Percentiles rank a stretch among this genome's conserved stretches.
Conservation (phyloP, 2,888 invertebrate genomes). For the Andricus quercusramuli region DNA sequence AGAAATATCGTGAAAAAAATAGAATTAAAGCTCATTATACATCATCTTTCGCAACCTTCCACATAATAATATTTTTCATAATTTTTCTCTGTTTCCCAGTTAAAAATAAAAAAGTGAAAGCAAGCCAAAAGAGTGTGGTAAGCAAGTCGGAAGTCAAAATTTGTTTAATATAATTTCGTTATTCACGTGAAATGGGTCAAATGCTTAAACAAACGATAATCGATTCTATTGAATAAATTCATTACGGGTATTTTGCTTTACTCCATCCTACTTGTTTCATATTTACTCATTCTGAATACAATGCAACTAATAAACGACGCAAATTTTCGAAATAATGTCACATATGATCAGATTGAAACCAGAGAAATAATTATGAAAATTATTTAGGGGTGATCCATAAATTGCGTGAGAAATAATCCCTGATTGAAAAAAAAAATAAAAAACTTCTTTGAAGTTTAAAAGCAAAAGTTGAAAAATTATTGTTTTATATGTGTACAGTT, state of each 20-base stretch:
- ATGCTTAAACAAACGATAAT: conserved; percentile 10
- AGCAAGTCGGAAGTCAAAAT: conserved; percentile 8
- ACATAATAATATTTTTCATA: no score
- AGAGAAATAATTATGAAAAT: background rate
- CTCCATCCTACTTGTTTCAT: background rate
- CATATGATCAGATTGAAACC: background rate
- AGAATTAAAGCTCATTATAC: no score
- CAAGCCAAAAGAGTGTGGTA: no score
- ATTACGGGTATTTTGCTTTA: background rate
- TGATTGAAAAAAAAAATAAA: no score
- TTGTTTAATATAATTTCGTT: background rate
- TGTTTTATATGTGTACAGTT: no score
- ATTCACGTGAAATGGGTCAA: conserved; percentile 3
- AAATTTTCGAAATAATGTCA: background rate
- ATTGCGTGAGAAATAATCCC: no score
- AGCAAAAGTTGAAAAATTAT: no score
- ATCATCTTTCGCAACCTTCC: no score
- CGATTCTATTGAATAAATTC: background rate
- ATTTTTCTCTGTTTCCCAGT: no score
- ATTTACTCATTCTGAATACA: background rate
- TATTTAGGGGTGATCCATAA: no score
- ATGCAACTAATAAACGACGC: background rate
- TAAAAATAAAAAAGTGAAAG: no score
- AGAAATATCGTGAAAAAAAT: no score
- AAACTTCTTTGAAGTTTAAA: background rate